Percentiles rank a stretch among this genome's conserved stretches.
These are phyloP conservation scores for Drosophila jambulina DNA, from an alignment of 1,140 invertebrate genomes.

Conservation along the genomic window DNA sequence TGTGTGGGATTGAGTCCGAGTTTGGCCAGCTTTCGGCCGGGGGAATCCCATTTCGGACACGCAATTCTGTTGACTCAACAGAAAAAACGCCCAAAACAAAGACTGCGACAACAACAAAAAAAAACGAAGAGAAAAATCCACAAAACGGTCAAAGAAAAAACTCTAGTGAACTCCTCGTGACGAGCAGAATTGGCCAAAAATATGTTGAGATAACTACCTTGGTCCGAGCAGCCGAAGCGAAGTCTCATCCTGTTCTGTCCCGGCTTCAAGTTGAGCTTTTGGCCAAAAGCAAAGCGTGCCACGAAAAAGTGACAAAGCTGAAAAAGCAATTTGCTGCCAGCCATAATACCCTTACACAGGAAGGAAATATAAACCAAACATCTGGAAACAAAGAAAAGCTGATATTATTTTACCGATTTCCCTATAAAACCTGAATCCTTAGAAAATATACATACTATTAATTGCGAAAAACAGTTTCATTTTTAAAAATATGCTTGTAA, in stretches of 20 bases:
- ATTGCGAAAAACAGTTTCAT: rapidly evolving
- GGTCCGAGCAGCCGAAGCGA: constrained; percentile 2
- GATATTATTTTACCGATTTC: neutral
- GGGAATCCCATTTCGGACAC: constrained; percentile 43
- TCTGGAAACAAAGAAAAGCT: neutral
- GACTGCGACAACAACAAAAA: neutral
- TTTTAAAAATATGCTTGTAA: neutral
- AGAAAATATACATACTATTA: neutral
- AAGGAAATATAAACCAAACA: neutral
- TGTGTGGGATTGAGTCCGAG: constrained; percentile 14
- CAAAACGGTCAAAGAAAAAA: constrained; percentile 19
- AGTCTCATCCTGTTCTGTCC: constrained; percentile 30
- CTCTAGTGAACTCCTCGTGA: constrained; percentile 60
- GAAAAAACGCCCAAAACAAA: constrained; percentile 43
- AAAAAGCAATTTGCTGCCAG: constrained; percentile 79
- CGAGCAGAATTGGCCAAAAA: constrained; percentile 76
- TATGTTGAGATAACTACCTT: constrained; percentile 61
- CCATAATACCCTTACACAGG: constrained; percentile 59
- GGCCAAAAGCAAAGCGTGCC: constrained; percentile 57
- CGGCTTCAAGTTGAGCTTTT: constrained; percentile 28
- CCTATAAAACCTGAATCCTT: no score
- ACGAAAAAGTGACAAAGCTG: constrained; percentile 79
- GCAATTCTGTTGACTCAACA: constrained; percentile 79
- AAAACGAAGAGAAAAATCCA: constrained; percentile 15
- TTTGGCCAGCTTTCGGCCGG: constrained; percentile 18